These are phyloP conservation scores for Clupea harengus DNA, from an alignment of 2,113 vertebrate species.

Conservation along the genomic window DNA sequence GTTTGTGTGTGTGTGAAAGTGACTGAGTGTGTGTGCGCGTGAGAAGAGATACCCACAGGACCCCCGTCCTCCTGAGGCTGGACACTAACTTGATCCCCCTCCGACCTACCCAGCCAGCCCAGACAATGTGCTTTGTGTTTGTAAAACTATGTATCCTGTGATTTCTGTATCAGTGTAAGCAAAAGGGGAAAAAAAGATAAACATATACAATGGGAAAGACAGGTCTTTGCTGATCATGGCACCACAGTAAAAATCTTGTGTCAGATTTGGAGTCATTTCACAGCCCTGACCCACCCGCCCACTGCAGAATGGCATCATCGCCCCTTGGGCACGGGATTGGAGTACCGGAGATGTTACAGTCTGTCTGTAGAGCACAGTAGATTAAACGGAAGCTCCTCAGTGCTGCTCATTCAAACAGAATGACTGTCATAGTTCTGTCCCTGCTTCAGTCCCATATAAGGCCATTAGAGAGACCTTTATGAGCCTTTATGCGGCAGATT, in stretches of 20 bases:
- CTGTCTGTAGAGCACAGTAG: neutral
- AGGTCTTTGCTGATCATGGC: conserved; percentile 43
- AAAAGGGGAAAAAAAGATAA: conserved; percentile 58
- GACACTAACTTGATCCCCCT: neutral
- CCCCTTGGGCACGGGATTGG: neutral
- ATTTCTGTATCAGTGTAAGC: conserved; percentile 80
- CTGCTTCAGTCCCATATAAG: neutral
- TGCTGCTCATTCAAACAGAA: too few species aligned
- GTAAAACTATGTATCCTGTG: conserved; percentile 83
- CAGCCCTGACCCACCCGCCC: neutral
- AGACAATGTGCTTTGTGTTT: conserved; percentile 77
- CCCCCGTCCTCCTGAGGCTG: neutral
- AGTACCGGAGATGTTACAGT: neutral
- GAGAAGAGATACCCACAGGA: neutral
- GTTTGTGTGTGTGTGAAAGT: neutral
- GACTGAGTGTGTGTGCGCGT: neutral
- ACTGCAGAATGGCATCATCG: too few species aligned
- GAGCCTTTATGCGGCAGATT: neutral
- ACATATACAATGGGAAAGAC: conserved; percentile 62
- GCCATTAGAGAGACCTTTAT: neutral
- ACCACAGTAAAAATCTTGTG: conserved; percentile 41
- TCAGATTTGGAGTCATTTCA: neutral
- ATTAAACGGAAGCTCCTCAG: neutral
- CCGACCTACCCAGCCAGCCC: conserved; percentile 5
- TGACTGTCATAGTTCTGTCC: neutral